Base-by-base conservation (phyloP, 2,888 invertebrate genomes). In the Plebejus anna region DNA sequence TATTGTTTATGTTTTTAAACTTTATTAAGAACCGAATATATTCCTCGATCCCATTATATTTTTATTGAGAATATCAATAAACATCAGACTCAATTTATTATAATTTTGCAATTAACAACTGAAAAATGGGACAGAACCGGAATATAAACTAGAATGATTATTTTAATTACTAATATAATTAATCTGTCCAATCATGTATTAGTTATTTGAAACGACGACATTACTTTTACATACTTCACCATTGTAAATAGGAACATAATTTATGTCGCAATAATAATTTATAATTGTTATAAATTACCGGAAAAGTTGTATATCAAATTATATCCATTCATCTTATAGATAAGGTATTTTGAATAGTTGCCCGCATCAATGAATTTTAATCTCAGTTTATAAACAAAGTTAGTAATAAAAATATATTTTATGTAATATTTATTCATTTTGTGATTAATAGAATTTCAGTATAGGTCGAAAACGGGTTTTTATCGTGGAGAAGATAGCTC, bases 321-420 rank as follows among this genome's bases (percentile, higher is more conserved):
- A 71, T 38, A 71, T n/a, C 71, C 38, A 71, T 71, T 9, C 42
- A 71, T 71, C 71, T 71, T 71, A 1, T 42, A 71, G 71, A 71
- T 71, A 71, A 71, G 38, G 42, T 32, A 36, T 66, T 66, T 66
- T 71, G 71, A 71, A 71, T 71, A 71, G 38, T 71, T 42, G 38
- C 71, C 71, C n/a, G 42, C 11, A 71, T 71, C 42, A 42, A 71
- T 71, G 71, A 71, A 71, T 71, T 71, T 71, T 42, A 71, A 71
- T 71, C 38, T n/a, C 71, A 38, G 42, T 42, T 71, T 71, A 22
- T 42, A 71, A 71, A 22, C 71, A 71, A 71, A 9, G 32, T 36
- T 22, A 66, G 13, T 9, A 66, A 66, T 66, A 66, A 32, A 66
- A 66, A 36, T 66, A 66, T 66, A 66, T 61, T 61, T 61, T 61